Base-by-base conservation (phyloP, 1,140 invertebrate species). In the Penaeus japonicus region DNA sequence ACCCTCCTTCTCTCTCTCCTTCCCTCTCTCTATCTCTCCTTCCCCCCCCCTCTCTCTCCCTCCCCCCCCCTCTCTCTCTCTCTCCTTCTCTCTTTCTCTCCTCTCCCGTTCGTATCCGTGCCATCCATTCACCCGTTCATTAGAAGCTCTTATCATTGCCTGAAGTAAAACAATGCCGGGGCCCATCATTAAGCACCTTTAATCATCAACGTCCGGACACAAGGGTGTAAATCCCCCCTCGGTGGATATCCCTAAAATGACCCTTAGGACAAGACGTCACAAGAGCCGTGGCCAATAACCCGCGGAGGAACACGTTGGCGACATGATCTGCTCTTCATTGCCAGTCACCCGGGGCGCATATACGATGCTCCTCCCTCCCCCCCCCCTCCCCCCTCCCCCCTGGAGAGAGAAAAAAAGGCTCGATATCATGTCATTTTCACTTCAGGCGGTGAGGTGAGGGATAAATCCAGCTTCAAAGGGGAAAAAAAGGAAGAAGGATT, bases 131-230 rank as follows among this genome's bases (percentile, higher is more conserved):
- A 65, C 27, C 35, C 57, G 54, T 83, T 83, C 81, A 65, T 83
- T 83, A 83, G 59, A 62, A 12, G 2, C 81, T 83, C 81, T 83
- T 83, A 83, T 83, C 81, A 83, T 83, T 83, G 81, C 57, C 81
- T n/a, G 55, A 39, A 65, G 81, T 83, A 35, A 65, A 83, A 83
- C 57, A 83, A 83, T 32, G 32, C 81, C 30, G 35, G 32, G 57
- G n/a, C 81, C 54, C 55, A 83, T 83, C 81, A 54, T 83, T 83
- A 83, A 83, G 81, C 57, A 83, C 57, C 57, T 83, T 83, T 65
- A 62, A 83, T 79, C 77, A 79, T 79, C 77, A n/a, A n/a, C 27
- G 22, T 4, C 39, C 39, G 2, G 27, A 39, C 22, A 54, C 5
- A 7, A 53, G 22, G 12, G 77, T n/a, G 39, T 53, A 79, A 24